Percentiles rank a stretch among this genome's conserved stretches.
phyloP scores from a whole-genome alignment of 1,140 invertebrate species.

The Drosophila sproati region DNA sequence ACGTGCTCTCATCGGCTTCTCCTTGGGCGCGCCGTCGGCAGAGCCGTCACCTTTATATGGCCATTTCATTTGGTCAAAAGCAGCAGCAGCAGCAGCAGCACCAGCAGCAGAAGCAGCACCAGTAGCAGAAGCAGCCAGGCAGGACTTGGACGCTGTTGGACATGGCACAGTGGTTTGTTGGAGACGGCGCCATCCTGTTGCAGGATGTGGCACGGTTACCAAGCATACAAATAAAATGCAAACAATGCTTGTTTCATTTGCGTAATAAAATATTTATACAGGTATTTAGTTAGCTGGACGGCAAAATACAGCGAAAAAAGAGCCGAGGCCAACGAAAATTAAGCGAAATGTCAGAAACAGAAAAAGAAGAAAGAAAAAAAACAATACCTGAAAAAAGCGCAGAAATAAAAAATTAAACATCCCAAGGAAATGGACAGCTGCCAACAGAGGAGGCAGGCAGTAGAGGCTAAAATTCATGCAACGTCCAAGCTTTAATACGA shows the following conservation, averaged over 20 bases:
- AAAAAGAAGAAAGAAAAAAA: conserved; percentile 6
- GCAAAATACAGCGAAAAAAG: conserved; percentile 50
- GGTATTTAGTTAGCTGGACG: conserved; percentile 73
- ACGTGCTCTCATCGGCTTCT: conserved; percentile 35
- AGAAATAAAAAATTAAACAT: neutral
- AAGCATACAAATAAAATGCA: conserved; percentile 72
- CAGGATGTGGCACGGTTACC: conserved; percentile 47
- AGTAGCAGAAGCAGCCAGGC: neutral
- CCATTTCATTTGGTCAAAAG: conserved; percentile 45
- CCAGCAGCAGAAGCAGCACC: conserved; percentile 1
- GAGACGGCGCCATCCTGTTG: conserved; percentile 42
- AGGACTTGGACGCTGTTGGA: conserved; percentile 14
- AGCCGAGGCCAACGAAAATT: conserved; percentile 46
- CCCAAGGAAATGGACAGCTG: conserved; percentile 27
- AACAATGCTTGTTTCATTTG: conserved; percentile 81
- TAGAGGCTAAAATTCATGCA: conserved; percentile 21
- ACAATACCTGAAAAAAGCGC: neutral
- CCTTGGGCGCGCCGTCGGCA: conserved; percentile 7
- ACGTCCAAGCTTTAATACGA: conserved; percentile 32
- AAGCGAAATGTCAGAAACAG: conserved; percentile 31
- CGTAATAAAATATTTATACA: conserved; percentile 82
- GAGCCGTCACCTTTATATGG: conserved; percentile 42
- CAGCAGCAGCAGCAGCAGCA: neutral
- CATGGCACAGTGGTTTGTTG: conserved; percentile 15
- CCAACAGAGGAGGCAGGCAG: neutral